Evolutionary conservation across 2,888 invertebrate species (phyloP).

Genomic region (Myopa testacea): DNA sequence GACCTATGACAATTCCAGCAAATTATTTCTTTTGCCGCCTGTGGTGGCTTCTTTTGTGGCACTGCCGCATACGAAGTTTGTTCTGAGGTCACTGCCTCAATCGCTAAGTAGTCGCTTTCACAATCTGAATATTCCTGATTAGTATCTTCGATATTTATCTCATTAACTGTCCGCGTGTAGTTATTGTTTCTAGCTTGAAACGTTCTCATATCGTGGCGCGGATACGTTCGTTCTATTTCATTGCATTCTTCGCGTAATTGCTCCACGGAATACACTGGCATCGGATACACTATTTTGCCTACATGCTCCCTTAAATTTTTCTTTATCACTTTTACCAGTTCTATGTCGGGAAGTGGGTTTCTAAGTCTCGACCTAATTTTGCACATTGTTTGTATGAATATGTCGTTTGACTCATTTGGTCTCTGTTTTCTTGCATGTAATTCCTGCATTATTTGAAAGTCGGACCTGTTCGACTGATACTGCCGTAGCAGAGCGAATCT

Average conservation of each 20-base stretch:
- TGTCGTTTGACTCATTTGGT: too few species aligned
- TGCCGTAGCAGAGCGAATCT: too few species aligned
- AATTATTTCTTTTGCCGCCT: too few species aligned
- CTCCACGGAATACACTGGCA: conserved; percentile 12
- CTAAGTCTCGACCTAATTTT: too few species aligned
- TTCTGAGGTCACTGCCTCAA: neutral
- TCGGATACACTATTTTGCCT: conserved; percentile 12
- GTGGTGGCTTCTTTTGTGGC: too few species aligned
- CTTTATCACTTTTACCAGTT: conserved; percentile 13
- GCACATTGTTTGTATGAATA: too few species aligned
- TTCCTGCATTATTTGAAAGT: too few species aligned
- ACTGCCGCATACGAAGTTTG: too few species aligned
- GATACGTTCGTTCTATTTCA: conserved; percentile 25
- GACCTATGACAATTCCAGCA: too few species aligned
- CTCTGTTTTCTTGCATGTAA: too few species aligned
- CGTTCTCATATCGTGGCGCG: neutral
- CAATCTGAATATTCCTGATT: neutral
- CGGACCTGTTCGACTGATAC: too few species aligned
- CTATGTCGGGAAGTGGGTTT: too few species aligned
- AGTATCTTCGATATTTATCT: neutral
- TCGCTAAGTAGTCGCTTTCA: neutral
- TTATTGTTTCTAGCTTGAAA: neutral
- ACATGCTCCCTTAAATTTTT: conserved; percentile 19
- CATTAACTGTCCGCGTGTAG: neutral
- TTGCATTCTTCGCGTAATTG: conserved; percentile 28